phyloP scores from a whole-genome alignment of 2,797 vertebrate genomes.

The Leuciscus waleckii region DNA sequence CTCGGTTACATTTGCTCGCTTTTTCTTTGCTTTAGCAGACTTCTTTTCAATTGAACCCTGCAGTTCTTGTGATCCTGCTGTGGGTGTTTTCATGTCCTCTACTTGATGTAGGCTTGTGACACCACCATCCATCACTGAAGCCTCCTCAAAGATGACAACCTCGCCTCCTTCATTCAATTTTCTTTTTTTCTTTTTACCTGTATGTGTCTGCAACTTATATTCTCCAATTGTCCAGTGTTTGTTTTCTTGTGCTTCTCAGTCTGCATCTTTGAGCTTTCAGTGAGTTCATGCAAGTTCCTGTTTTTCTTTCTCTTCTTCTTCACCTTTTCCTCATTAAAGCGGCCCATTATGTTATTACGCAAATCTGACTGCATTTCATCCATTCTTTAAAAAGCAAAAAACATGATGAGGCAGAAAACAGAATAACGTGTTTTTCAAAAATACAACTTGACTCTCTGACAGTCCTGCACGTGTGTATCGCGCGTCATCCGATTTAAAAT shows the following conservation, averaged over 20 bases:
- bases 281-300: neutral
- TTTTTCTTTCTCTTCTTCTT: slow-evolving; percentile 31
- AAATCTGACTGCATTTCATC: neutral
- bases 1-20: slow-evolving; percentile 10
- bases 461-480: neutral
- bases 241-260: neutral
- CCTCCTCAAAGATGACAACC: neutral
- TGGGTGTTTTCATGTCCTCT: neutral
- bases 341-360: neutral
- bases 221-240: neutral
- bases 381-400: neutral
- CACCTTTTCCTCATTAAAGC: neutral
- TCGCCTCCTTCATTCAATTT: neutral
- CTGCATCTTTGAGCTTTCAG: neutral
- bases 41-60: neutral
- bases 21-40: slow-evolving; percentile 39
- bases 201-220: neutral
- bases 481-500: neutral
- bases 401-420: neutral
- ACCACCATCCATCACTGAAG: neutral
- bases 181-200: slow-evolving; percentile 19
- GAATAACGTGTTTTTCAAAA: neutral
- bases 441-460: neutral
- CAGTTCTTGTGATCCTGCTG: neutral
- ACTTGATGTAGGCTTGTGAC: neutral